Percentiles rank a stretch among this genome's conserved stretches.
Evolutionary conservation across 2,888 invertebrate genomes (phyloP).

Genomic region (Drosophila rellima): DNA sequence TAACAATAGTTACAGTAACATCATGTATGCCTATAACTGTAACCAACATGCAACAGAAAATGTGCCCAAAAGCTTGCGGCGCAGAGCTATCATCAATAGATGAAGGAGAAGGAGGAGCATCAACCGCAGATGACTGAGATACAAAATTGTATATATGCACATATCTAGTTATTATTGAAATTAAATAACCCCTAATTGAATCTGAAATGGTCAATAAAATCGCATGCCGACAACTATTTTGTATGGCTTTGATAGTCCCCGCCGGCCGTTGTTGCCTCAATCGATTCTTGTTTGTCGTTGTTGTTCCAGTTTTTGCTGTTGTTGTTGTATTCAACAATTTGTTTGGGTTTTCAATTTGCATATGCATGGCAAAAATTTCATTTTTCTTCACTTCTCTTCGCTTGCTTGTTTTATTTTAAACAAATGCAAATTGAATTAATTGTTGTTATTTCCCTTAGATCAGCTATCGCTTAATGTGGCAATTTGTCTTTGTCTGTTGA

Average conservation of each 20-base stretch:
- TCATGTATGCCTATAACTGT: slow-evolving; percentile 42
- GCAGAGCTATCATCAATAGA: slow-evolving; percentile 44
- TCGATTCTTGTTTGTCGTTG: slow-evolving; percentile 23
- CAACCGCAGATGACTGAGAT: slow-evolving; percentile 35
- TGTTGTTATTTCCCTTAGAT: slow-evolving; percentile 72
- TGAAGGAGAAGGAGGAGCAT: slow-evolving; percentile 2
- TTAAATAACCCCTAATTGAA: slow-evolving; percentile 81
- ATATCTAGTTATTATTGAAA: slow-evolving; percentile 79
- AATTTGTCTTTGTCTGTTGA: slow-evolving; percentile 72
- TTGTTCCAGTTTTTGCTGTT: slow-evolving; percentile 5
- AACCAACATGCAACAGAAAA: slow-evolving; percentile 38
- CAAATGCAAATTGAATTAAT: slow-evolving; percentile 74
- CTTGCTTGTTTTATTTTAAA: slow-evolving; percentile 56
- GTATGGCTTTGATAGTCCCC: slow-evolving; percentile 62
- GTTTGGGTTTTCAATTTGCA: slow-evolving; percentile 63
- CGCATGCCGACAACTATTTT: slow-evolving; percentile 78
- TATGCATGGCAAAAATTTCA: slow-evolving; percentile 61
- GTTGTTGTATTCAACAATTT: slow-evolving; percentile 36
- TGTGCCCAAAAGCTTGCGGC: slow-evolving; percentile 55
- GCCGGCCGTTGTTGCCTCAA: slow-evolving; percentile 30
- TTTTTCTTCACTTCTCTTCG: slow-evolving; percentile 28
- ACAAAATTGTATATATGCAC: slow-evolving; percentile 39
- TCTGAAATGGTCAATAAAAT: slow-evolving; percentile 81
- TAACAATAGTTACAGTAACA: slow-evolving; percentile 15
- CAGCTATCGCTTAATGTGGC: slow-evolving; percentile 68